A percentile compares a stretch with the other conserved stretches of the same genome.
Conservation (phyloP, 2,888 invertebrate species). For the Therioaphis trifolii region DNA sequence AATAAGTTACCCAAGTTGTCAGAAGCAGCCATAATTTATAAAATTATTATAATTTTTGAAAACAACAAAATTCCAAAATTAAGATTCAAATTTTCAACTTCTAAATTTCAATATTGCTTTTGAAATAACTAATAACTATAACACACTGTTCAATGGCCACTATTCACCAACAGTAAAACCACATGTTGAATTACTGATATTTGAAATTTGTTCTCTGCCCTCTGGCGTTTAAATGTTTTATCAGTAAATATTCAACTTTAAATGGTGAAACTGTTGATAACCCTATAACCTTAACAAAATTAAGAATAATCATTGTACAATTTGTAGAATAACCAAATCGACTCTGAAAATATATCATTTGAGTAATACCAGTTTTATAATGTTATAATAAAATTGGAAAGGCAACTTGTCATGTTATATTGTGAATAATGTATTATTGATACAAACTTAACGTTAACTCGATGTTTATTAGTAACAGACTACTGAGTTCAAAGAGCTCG, state of each 20-base stretch:
- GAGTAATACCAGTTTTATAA: too few species aligned
- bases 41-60: not conserved
- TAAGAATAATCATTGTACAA: too few species aligned
- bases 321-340: too few species aligned
- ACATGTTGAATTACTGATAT: slow-evolving; percentile 14
- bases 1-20: slow-evolving; percentile 38
- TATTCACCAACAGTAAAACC: not conserved
- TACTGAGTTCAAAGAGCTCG: too few species aligned
- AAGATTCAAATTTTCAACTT: too few species aligned
- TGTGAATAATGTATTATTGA: too few species aligned
- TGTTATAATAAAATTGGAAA: too few species aligned
- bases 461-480: too few species aligned
- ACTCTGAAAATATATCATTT: not conserved
- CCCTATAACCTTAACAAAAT: not conserved
- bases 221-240: not conserved
- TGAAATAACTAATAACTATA: not conserved
- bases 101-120: not conserved
- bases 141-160: too few species aligned
- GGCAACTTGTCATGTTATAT: too few species aligned
- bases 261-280: slow-evolving; percentile 15
- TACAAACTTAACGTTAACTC: too few species aligned
- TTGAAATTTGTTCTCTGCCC: not conserved
- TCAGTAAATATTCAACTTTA: not conserved
- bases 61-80: not conserved
- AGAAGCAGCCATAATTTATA: not conserved